Base-by-base conservation (phyloP, 2,888 invertebrate species). In the Caenorhabditis sinica region DNA sequence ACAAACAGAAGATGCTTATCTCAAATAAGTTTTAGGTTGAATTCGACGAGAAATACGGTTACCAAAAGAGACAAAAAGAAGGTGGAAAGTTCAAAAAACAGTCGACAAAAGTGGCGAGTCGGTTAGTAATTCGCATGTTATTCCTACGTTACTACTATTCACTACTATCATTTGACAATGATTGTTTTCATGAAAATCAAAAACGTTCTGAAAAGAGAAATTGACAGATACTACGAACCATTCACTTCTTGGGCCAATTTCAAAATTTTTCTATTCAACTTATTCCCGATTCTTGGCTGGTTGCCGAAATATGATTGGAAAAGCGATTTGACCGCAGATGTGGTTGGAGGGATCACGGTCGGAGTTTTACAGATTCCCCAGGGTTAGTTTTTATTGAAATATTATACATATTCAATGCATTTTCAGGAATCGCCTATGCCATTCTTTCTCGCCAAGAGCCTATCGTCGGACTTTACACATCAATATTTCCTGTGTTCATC, bases 321-420 rank as follows among this genome's bases (percentile, higher is more conserved):
- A 60, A 83, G 92, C n/a, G 93, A 95, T 93, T 94, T 96, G 23
- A 88, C 95, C 0, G 95, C 95, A 15, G 97, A 97, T 94, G 90
- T 96, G 63, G 95, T 96, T 11, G 95, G 96, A 0, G 97, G 97
- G 0, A 95, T 96, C 33, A 97, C 97, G 0, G 96, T 97, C 0
- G 96, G 96, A n/a, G 95, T 96, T 51, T 96, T 96, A 95, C 96
- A 96, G 91, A 96, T 96, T 93, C 96, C 96, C 0, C 96, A 96
- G 95, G 96, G 83, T 80, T 36, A 11, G 13, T 49, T 15, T 40
- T 17, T 3, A 28, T 5, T 33, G 36, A 28, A 96, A 95, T 97
- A 49, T 43, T 60, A n/a, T 17, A 28, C 49, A 15, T 3, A 25
- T 30, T 61, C 11, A 30, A 28, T 17, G 33, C 13, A 15, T 33